A percentile compares a stretch with the other conserved stretches of the same genome.
Conservation (phyloP, 2,797 vertebrate genomes). For the Anomalospiza imberbis region DNA sequence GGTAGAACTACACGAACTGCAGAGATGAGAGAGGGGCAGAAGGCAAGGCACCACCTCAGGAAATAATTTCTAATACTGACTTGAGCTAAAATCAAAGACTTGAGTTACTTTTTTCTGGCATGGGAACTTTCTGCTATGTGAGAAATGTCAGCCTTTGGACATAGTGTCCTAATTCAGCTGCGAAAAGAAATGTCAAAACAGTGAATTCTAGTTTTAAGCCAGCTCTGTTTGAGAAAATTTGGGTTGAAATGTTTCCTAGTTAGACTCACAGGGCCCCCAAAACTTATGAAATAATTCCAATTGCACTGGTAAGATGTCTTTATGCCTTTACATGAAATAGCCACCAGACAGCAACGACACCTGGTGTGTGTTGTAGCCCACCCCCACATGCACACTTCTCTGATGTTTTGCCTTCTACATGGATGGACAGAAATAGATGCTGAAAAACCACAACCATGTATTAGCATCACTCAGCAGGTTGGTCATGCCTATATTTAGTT, state of each 20-base stretch:
- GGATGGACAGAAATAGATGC: neutral
- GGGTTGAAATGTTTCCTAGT: neutral
- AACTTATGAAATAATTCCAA: neutral
- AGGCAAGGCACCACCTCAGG: neutral
- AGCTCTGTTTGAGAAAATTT: neutral
- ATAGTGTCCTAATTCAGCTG: conserved; percentile 22
- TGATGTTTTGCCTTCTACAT: neutral
- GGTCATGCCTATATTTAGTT: neutral
- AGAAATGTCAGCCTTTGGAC: conserved; percentile 36
- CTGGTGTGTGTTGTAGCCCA: neutral
- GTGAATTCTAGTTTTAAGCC: conserved; percentile 21
- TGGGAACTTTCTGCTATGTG: conserved; percentile 25
- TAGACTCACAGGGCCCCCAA: neutral
- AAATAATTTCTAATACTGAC: neutral
- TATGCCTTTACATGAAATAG: neutral
- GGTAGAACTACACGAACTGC: neutral
- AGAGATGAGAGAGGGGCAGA: neutral
- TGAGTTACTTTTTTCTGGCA: conserved; percentile 18
- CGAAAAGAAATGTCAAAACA: conserved; percentile 40
- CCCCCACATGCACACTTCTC: neutral
- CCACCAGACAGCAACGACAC: neutral
- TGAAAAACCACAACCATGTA: neutral
- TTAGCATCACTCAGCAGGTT: neutral
- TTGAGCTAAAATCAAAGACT: conserved; percentile 31
- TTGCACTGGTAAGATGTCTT: neutral